These are phyloP conservation scores for Erpetoichthys calabaricus DNA, from an alignment of 2,797 vertebrate genomes.

Conservation along the genomic window DNA sequence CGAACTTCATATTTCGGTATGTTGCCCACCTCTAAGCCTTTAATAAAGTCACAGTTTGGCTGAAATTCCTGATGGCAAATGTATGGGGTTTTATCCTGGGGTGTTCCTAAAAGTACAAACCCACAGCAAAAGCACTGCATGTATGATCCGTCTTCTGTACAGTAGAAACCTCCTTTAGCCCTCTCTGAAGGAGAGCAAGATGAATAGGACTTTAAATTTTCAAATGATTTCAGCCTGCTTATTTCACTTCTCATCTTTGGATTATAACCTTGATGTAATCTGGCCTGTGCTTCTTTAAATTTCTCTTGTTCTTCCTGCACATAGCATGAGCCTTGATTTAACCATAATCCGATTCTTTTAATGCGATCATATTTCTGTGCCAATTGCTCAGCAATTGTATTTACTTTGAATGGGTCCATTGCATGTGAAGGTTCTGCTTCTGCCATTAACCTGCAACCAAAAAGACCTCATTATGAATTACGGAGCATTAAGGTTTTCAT, in stretches of 20 bases:
- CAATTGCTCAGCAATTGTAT: too few relatives aligned
- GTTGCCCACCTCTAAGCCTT: conserved; percentile 17
- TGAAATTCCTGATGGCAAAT: conserved; percentile 8
- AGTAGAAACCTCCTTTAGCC: conserved; percentile 18
- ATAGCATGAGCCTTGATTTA: too few relatives aligned
- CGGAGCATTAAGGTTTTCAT: too few relatives aligned
- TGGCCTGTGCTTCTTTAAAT: neutral
- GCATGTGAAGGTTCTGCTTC: too few relatives aligned
- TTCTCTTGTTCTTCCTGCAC: conserved; percentile 6
- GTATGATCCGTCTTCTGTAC: neutral
- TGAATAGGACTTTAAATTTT: neutral
- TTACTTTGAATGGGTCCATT: too few relatives aligned
- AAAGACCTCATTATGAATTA: too few relatives aligned
- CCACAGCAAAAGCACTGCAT: conserved; percentile 22
- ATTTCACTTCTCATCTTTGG: conserved; percentile 23
- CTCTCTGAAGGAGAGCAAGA: conserved; percentile 13
- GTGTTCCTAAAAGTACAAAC: conserved; percentile 7
- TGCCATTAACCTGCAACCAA: too few relatives aligned
- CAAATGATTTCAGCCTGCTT: conserved; percentile 22
- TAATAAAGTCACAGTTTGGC: conserved; percentile 15
- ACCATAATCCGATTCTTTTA: too few relatives aligned
- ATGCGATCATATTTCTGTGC: too few relatives aligned
- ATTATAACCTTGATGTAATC: conserved; percentile 19
- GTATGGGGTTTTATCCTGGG: neutral
- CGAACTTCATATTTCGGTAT: conserved; percentile 12